Evolutionary conservation across 2,888 invertebrate genomes (phyloP), one percentile per base, ranked within the genome.

Genomic region (Archaeoteleia sp.): DNA sequence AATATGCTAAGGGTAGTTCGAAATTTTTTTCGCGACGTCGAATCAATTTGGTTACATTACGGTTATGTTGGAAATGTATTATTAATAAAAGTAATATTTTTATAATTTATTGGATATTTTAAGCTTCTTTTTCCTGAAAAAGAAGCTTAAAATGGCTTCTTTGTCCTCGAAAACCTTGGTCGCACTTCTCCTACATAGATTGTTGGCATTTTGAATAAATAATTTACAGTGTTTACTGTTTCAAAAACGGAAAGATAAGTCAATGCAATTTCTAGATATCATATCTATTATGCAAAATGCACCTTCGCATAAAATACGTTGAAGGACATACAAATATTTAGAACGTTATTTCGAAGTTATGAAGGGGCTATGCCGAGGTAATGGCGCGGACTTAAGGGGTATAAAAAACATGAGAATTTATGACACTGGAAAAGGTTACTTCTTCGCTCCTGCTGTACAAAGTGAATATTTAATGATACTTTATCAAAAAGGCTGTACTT

Each of bases 351-450:
- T 46, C 46, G 43, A 49, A 71, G 67, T 65, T 68, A 71, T 60
- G 66, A 51, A 54, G 63, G 46, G 67, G 57, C 60, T 45, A 34
- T 63, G 68, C 20, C 42, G 71, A 63, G 68, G 68, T 71, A 71
- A 71, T 71, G 71, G 68, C 49, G 68, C 68, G 66, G 62, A 60
- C 55, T 71, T 69, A 69, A 67, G 63, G 71, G 53, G 62, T 62
- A 69, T 58, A 67, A 63, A 70, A 69, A 71, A 69, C 71, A 61
- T 55, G 51, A 53, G 54, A 49, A 71, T 71, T 69, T 71, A 71
- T 65, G 71, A 65, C 61, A 54, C 40, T 48, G 53, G 45, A 46
- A 54, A 67, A 43, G 57, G 53, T 65, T 62, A 68, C 49, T 40
- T 49, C 57, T 57, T 45, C 55, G 14, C 53, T 46, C 32, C 55